Base-by-base conservation (phyloP, 2,888 invertebrate species). In the Cotesia congregata region DNA sequence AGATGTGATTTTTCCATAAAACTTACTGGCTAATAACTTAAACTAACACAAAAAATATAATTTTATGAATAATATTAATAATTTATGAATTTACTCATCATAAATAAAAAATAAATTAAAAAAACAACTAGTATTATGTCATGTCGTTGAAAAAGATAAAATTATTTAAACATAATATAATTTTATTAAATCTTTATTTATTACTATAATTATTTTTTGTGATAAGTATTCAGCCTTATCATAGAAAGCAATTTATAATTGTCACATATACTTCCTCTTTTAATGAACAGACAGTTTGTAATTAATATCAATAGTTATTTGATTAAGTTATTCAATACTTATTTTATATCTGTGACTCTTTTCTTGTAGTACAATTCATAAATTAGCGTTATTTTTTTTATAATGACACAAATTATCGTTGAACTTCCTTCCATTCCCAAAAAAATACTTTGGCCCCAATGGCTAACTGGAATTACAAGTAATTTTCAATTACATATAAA, bases 391-490 rank as follows among this genome's bases (percentile, higher is more conserved):
- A 50, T 12, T 4, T 50, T 12, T 50, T 50, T 50, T 50, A 50
- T 6, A 50, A 62, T 62, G 62, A 62, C 62, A 17, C 15, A n/a
- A 62, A 62, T 62, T 62, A n/a, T 62, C 6, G 15, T 62, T 5
- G 62, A 62, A 62, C 20, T 62, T 17, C 20, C 62, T 6, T 38
- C 5, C 5, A 67, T 40, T 5, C 6, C 17, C 9, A 78, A 68
- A 17, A 71, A 74, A 41, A 61, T 77, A 5, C 62, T 79, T 61
- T 83, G 84, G 86, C 82, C 85, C 0, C 87, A 87, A 75, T 86
- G 86, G 86, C 75, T 86, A 20, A 83, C 84, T 15, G 83, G 83
- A 9, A 75, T 81, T 5, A 80, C 81, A 62, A 82, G 87, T 87
- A 79, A 81, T 80, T 79, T 64, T 50, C 50, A 50, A 50, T 50